Evolutionary conservation across 2,797 vertebrate genomes (phyloP), one percentile per base, ranked within the genome.

Genomic region (Ctenopoma kingsleyae): DNA sequence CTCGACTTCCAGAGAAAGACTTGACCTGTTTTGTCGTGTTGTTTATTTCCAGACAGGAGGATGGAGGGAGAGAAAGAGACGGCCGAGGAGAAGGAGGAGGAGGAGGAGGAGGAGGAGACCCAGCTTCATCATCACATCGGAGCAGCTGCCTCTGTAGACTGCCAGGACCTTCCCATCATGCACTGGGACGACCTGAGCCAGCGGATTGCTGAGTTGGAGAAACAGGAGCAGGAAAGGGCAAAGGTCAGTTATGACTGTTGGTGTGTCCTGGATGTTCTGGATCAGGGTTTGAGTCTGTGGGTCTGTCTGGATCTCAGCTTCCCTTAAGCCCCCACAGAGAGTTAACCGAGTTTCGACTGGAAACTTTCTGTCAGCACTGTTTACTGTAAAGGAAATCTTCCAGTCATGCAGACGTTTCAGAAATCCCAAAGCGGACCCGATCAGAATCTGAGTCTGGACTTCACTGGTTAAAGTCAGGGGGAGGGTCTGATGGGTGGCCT

Each of bases 161-260:
- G 73, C 50, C 80, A 85, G 17, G 67, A 78, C 36, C 71, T 86
- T 72, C 94, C 93, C 90, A 94, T 94, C 74, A 94, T 94, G 92
- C 94, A 94, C 65, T 94, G 94, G 94, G 93, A 94, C 67, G 93
- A 92, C 16, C 76, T 94, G 56, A 91, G 87, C 69, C 83, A 89
- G 73, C 76, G 92, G 51, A 94, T 94, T 1, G 90, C 90, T 2
- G 92, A 94, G 78, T 49, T 94, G 76, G 93, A 94, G 82, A 82
- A 87, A 62, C 91, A 93, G 80, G 92, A 94, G 75, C 80, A 90
- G 64, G 90, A 94, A 58, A 88, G 84, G 83, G 58, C 88, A 74
- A 89, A 92, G 90, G 91, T 92, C 58, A 87, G 80, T 9, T 16
- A 17, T 2, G 30, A 56, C 19, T 19, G 15, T 17, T 43, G n/a